Evolutionary conservation across 1,140 invertebrate species (phyloP), one percentile per base, ranked within the genome.

Genomic region (Gryon sp.): DNA sequence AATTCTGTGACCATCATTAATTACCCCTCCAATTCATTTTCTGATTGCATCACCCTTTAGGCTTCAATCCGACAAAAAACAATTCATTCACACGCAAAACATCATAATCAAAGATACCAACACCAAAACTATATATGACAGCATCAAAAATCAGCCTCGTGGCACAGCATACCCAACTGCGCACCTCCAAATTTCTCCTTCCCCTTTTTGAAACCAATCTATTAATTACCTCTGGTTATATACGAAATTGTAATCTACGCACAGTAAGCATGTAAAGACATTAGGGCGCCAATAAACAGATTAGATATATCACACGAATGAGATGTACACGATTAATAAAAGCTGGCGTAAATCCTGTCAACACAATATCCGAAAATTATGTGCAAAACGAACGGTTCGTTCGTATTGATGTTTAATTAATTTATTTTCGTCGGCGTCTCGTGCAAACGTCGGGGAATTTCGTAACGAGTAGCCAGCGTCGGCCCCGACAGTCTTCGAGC

Each of bases 281-380:
- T 62, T 30, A 48, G 46, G 22, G 46, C 15, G 2, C 38, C 24
- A 52, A 46, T 45, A 76, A 69, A 55, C 63, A 59, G 74, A 76
- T 70, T 63, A 65, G 62, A 62, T 62, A 68, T 66, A 34, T 53
- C 8, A 15, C 7, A 8, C n/a, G 38, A 66, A 72, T 68, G 62
- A 77, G 75, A 68, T 60, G 75, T 72, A 40, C 41, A 18, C 46
- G 75, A 62, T 72, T 66, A 72, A 77, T 72, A 72, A 77, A 68
- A 70, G 4, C 59, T 43, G 41, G 32, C 46, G 18, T 66, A 72
- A n/a, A 72, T 72, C 55, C 60, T 66, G 75, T 77, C 75, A 77
- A 62, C 60, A 40, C 43, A 48, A 22, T 48, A 60, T 46, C 32
- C 6, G 53, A 38, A 19, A 66, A 59, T 77, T 28, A 70, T 43